These are phyloP conservation scores for Sebastes diploproa DNA, from an alignment of 2,797 vertebrate species.

Conservation along the genomic window DNA sequence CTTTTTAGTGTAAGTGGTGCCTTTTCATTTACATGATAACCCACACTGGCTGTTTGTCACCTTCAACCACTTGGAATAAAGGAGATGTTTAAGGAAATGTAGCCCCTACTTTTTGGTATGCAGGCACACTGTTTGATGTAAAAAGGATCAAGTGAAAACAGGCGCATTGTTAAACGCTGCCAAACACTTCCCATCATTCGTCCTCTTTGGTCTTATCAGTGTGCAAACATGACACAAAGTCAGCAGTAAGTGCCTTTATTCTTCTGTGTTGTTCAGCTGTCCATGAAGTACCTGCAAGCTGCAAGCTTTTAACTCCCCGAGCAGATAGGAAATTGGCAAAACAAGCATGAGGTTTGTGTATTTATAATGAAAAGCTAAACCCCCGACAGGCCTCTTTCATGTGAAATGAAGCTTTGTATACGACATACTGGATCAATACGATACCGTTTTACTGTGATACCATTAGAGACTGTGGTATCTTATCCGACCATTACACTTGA, in stretches of 20 bases:
- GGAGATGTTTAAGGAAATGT: constrained; percentile 25
- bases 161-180: constrained; percentile 16
- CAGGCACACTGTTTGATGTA: constrained; percentile 17
- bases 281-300: constrained; percentile 34
- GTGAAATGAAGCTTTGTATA: constrained; percentile 36
- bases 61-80: constrained; percentile 36
- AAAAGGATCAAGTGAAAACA: constrained; percentile 38
- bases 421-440: constrained; percentile 21
- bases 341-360: constrained; percentile 12
- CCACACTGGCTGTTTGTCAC: constrained; percentile 33
- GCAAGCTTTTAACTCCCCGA: constrained; percentile 20
- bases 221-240: constrained; percentile 42
- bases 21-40: constrained; percentile 52
- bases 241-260: constrained; percentile 28
- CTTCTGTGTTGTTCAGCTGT: constrained; percentile 23
- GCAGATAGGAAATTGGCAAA: constrained; percentile 32
- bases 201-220: constrained; percentile 51
- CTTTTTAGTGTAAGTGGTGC: constrained; percentile 52
- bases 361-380: constrained; percentile 9
- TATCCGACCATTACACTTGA: constrained; percentile 59
- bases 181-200: constrained; percentile 33
- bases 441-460: constrained; percentile 39
- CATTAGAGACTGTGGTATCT: constrained; percentile 46
- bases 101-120: neutral
- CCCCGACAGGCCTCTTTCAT: neutral